Conservation (phyloP, 2,888 invertebrate genomes). For the Chirona hameri region DNA sequence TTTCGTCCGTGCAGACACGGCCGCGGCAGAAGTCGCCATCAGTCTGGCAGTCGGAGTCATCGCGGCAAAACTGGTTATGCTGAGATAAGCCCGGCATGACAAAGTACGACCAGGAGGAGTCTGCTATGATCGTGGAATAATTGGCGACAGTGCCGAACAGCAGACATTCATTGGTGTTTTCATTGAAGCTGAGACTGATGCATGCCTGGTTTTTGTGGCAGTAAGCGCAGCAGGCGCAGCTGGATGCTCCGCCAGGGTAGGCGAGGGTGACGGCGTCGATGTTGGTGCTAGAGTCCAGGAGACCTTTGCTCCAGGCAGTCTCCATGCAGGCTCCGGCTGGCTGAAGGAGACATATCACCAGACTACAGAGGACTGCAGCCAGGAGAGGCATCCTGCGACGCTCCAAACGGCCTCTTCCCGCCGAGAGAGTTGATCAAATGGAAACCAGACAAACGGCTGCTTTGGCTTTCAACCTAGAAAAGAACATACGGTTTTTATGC, state of each 20-base stretch:
- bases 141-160: background rate
- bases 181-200: background rate
- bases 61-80: background rate
- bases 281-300: background rate
- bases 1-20: background rate
- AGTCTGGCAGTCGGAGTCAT: background rate
- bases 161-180: background rate
- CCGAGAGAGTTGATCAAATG: too few species aligned
- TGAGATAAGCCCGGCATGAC: background rate
- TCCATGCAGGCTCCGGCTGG: background rate
- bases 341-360: too few species aligned
- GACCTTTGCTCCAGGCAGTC: background rate
- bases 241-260: background rate
- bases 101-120: background rate
- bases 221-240: background rate
- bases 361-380: too few species aligned
- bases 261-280: background rate
- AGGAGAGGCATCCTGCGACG: too few species aligned
- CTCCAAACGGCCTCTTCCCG: too few species aligned
- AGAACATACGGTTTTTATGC: too few species aligned
- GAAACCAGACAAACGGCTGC: too few species aligned
- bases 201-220: background rate
- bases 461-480: too few species aligned
- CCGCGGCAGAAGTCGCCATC: background rate
- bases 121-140: background rate